These are phyloP conservation scores for Eupithecia centaureata DNA, from an alignment of 2,888 invertebrate species.

Conservation along the genomic window DNA sequence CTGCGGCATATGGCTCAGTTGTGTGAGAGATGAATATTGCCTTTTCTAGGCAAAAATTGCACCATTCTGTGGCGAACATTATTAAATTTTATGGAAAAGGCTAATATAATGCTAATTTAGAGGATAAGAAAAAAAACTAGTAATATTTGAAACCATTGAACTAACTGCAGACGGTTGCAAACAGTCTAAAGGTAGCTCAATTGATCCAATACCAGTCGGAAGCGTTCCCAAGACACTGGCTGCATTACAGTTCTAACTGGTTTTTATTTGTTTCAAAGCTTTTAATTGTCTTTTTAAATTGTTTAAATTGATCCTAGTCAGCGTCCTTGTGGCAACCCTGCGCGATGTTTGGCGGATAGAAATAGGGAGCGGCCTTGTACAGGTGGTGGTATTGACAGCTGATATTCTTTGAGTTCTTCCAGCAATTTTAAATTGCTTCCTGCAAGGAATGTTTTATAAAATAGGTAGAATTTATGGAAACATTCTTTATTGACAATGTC, in stretches of 20 bases:
- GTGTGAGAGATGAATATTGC: conserved; percentile 1
- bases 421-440: background rate
- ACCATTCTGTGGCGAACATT: background rate
- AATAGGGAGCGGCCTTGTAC: background rate
- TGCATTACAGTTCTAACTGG: too few species aligned
- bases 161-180: too few species aligned
- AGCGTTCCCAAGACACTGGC: too few species aligned
- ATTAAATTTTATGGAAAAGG: background rate
- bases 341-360: background rate
- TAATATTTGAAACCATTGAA: too few species aligned
- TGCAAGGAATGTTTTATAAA: background rate
- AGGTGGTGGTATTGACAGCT: background rate
- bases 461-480: background rate
- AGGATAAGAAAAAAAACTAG: too few species aligned
- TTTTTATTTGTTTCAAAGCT: too few species aligned
- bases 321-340: background rate
- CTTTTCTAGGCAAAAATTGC: background rate
- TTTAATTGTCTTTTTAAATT: too few species aligned
- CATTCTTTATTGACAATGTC: too few species aligned
- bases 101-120: too few species aligned
- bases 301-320: background rate
- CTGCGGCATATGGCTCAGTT: background rate
- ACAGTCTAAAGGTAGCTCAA: too few species aligned
- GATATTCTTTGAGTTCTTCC: conserved; percentile 2
- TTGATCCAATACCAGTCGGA: too few species aligned